Evolutionary conservation across 2,113 vertebrate genomes (phyloP).

Genomic region (Microtus ochrogaster): DNA sequence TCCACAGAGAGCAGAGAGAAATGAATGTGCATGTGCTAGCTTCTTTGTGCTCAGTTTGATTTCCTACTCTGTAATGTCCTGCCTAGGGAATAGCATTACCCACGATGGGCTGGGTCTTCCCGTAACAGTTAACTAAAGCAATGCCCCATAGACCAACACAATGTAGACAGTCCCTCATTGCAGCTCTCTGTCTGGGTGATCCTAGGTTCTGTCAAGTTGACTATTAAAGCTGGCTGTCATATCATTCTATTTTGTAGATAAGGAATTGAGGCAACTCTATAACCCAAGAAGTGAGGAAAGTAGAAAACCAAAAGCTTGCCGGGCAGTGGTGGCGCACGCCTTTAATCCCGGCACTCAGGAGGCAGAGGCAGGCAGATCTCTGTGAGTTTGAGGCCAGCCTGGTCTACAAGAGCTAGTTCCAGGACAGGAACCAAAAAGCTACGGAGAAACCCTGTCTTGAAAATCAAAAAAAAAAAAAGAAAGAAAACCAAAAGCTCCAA

Average conservation of each 20-base stretch:
- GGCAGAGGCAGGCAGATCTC: too few relatives aligned
- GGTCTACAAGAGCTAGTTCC: too few relatives aligned
- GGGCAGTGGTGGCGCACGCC: too few relatives aligned
- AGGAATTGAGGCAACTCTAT: background rate
- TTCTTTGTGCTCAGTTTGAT: background rate
- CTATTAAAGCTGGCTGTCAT: background rate
- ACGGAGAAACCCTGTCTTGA: too few relatives aligned
- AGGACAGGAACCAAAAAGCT: too few relatives aligned
- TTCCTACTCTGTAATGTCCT: background rate
- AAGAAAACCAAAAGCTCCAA: background rate
- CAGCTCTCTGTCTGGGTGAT: background rate
- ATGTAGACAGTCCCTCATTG: background rate
- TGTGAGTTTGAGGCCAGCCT: too few relatives aligned
- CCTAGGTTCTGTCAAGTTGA: background rate
- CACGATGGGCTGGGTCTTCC: background rate
- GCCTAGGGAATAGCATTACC: background rate
- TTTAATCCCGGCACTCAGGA: too few relatives aligned
- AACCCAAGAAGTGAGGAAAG: background rate
- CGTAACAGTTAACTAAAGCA: background rate
- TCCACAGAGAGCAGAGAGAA: background rate
- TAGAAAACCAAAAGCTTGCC: background rate
- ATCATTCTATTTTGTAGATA: background rate
- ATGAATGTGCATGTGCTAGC: background rate
- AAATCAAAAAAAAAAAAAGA: too few relatives aligned
- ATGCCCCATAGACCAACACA: background rate